Conservation (phyloP, 2,797 vertebrate genomes). For the Enteromius thamalakanensis region DNA sequence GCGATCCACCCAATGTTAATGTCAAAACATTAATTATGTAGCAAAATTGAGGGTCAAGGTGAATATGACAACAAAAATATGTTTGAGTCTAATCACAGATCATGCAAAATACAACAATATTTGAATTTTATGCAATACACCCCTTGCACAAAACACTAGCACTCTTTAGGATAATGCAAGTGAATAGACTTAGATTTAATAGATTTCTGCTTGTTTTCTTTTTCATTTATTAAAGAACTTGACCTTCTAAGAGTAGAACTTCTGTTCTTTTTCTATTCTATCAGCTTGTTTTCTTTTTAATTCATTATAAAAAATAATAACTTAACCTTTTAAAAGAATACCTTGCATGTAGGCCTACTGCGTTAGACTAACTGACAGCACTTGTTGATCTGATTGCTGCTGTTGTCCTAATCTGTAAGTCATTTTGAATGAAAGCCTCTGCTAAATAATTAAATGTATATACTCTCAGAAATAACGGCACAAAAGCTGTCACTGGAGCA, state of each 20-base stretch:
- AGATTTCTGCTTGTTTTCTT: not conserved
- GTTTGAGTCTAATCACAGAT: not conserved
- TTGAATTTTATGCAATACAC: not conserved
- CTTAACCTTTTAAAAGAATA: too few relatives aligned
- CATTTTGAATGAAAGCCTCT: not conserved
- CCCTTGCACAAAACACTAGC: not conserved
- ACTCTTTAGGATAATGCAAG: not conserved
- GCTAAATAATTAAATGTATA: not conserved
- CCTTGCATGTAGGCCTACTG: not conserved
- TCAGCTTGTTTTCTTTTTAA: not conserved
- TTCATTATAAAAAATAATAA: not conserved
- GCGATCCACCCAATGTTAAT: too few relatives aligned
- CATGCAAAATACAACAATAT: not conserved
- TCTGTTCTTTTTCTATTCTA: not conserved
- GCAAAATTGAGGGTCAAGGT: too few relatives aligned
- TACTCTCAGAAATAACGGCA: too few relatives aligned
- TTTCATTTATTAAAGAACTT: not conserved
- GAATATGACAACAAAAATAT: not conserved
- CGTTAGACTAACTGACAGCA: not conserved
- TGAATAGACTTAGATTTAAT: not conserved
- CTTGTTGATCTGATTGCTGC: not conserved
- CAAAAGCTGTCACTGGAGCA: too few relatives aligned
- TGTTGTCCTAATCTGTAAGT: too few relatives aligned
- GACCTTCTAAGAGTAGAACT: not conserved
- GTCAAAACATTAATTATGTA: too few relatives aligned